Evolutionary conservation across 2,888 invertebrate species (phyloP), one percentile per base, ranked within the genome.

Genomic region (Sussaba pulchella): DNA sequence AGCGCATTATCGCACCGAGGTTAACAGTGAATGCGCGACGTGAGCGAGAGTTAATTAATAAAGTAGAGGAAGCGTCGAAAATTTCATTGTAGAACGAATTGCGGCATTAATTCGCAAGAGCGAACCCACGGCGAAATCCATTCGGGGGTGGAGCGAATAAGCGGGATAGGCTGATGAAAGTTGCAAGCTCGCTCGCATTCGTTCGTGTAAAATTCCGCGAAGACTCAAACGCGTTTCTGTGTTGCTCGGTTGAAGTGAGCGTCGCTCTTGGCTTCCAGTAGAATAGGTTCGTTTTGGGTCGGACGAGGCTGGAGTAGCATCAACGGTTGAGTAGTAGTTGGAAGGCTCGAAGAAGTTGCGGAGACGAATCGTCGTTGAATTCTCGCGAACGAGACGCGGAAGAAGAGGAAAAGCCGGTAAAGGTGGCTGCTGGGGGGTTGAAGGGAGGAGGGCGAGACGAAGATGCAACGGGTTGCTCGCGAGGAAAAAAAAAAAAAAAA

Each of bases 201-300:
- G 26, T 50, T 50, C 52, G 24, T 47, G 47, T 36, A 66, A 59
- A 66, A 64, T 66, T 36, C 47, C 14, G 45, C 36, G 47, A 31
- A 50, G 45, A 74, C 47, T 41, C 24, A 66, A 24, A 66, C 52
- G 54, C 14, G 12, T 52, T 43, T 59, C 64, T 52, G 21, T n/a
- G n/a, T 39, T 57, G 57, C 43, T 41, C 31, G 24, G 43, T 41
- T 31, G 39, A 61, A 70, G 74, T 69, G 39, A 39, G 12, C 39
- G 43, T 45, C 45, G 57, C 43, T 57, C 69, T 2, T n/a, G 26
- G 31, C 54, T 59, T 61, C 26, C 75, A 79, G 75, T 75, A 75
- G 79, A 79, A 79, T 79, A 79, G 79, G 75, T 71, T 79, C 74
- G 75, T 79, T 75, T 79, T 59, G 64, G 66, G 59, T 79, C 59